Percentiles rank a stretch among this genome's conserved stretches.
Evolutionary conservation across 2,113 vertebrate genomes (phyloP).

Genomic region (Parotia lawesii): DNA sequence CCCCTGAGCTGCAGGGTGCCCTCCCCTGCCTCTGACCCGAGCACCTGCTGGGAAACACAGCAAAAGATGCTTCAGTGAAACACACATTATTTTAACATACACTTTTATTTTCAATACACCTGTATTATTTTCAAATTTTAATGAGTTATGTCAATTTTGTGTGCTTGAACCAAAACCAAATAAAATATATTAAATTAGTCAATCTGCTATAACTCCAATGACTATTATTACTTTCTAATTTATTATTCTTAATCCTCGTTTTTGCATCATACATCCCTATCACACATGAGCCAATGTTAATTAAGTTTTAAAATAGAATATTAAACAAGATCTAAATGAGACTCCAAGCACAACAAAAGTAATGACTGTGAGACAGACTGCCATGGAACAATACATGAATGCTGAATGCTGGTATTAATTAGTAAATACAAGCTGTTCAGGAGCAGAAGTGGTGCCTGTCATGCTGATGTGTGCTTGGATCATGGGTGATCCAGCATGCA

Average conservation of each 20-base stretch:
- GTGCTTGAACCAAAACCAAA: neutral
- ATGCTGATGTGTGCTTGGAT: neutral
- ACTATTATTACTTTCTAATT: neutral
- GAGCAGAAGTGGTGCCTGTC: neutral
- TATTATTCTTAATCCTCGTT: neutral
- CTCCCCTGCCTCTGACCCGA: fast-evolving
- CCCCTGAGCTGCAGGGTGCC: neutral
- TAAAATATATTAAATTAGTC: neutral
- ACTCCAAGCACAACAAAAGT: neutral
- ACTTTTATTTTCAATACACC: neutral
- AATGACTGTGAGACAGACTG: neutral
- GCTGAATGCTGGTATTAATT: neutral
- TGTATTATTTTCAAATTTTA: neutral
- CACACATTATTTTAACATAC: neutral
- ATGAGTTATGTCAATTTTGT: neutral
- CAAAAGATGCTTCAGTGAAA: neutral
- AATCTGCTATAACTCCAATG: neutral
- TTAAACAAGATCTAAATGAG: neutral
- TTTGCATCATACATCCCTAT: neutral
- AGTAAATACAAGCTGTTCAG: constrained; percentile 12
- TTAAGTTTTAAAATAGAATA: neutral
- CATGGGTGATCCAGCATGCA: neutral
- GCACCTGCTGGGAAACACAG: neutral
- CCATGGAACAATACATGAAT: neutral
- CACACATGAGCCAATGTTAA: neutral